Conservation (phyloP, 2,888 invertebrate species). For the Tiliacea aurago region DNA sequence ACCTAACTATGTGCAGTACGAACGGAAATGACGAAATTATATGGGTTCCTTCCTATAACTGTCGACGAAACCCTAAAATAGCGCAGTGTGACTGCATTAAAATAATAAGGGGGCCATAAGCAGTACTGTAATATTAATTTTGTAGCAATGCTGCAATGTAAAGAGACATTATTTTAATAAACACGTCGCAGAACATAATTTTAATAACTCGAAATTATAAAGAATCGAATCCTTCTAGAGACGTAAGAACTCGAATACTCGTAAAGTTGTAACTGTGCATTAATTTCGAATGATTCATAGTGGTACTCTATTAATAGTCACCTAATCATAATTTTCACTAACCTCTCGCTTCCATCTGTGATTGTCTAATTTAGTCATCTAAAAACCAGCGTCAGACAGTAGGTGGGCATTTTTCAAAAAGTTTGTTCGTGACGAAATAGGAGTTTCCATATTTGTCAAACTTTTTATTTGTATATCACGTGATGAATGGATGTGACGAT, state of each 20-base stretch:
- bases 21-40: constrained; percentile 51
- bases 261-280: not conserved
- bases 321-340: constrained; percentile 52
- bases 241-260: not conserved
- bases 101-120: constrained; percentile 27
- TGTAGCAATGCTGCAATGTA: not conserved
- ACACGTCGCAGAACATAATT: not conserved
- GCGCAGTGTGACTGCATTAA: constrained; percentile 38
- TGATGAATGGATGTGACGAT: too few relatives aligned
- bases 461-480: too few relatives aligned
- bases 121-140: constrained; percentile 5
- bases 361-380: constrained; percentile 51
- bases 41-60: constrained; percentile 47
- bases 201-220: not conserved
- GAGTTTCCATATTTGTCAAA: too few relatives aligned
- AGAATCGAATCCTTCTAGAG: not conserved
- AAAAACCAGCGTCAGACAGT: too few relatives aligned
- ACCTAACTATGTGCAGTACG: constrained; percentile 9
- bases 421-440: too few relatives aligned
- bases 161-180: not conserved
- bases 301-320: constrained; percentile 35
- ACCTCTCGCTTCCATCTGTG: constrained; percentile 35
- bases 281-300: constrained; percentile 47
- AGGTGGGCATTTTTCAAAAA: too few relatives aligned
- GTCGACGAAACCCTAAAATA: constrained; percentile 55